Base-by-base conservation (phyloP, 2,797 vertebrate species). In the Huso huso region DNA sequence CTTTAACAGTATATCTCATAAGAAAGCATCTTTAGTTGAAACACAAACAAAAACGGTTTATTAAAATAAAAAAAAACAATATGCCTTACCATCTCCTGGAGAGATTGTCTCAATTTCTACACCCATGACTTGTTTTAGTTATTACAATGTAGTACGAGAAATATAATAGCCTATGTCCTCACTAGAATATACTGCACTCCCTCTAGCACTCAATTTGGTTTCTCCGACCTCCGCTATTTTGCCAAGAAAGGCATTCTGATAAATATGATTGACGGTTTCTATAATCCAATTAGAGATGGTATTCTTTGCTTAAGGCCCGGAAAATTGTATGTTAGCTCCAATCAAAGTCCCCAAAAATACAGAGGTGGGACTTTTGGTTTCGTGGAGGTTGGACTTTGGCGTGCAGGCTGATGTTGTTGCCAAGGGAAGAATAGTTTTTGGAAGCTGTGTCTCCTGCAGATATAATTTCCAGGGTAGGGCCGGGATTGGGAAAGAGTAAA, bases 21-120 rank as follows among this genome's bases (percentile, higher is more conserved):
- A 37, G 37, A 37, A 37, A 4, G 37, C 37, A 37, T 37, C 37
- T 37, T 18, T 37, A 37, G 23, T 1, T 8, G 55, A 48, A 48
- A 50, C 15, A 12, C 18, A 10, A 62, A 8, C 48, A 51, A 62
- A n/a, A 9, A 7, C 6, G 37, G n/a, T 48, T n/a, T 37, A 48
- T 15, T 48, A 65, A 57, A 55, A 59, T 13, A 63, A 6, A 5
- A 37, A 18, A 18, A 18, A 18, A 18, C 18, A 18, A 6, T 10
- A 49, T 53, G 48, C 83, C 87, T 88, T 82, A 97, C 96, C 95
- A 86, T 97, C 96, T 82, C 95, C 95, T 4, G 94, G 93, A 74
- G 93, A 94, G 88, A 98, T 95, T 73, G 91, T 95, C 87, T 97
- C 94, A 77, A 98, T 91, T 76, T 96, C 94, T 78, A 98, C 95